Base-by-base conservation (phyloP, 1,140 invertebrate species). In the Thaumatotibia leucotreta region DNA sequence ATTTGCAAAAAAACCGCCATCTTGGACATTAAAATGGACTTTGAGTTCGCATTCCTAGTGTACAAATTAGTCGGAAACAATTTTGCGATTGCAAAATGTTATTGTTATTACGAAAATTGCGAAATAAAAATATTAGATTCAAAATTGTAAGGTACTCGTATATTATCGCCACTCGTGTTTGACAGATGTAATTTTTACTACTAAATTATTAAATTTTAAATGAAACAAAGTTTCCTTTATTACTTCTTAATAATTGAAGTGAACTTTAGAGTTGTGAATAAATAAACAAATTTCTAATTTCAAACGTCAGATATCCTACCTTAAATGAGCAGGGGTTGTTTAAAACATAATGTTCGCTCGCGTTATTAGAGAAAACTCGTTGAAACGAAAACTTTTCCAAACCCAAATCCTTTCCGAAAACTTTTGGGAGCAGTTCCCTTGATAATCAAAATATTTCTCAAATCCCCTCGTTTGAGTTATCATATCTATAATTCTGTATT, bases 391-490 rank as follows among this genome's bases (percentile, higher is more conserved):
- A 31, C 52, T 58, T 58, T 58, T 58, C 52, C 52, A 29, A 58
- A 58, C 52, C 52, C 52, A 58, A 58, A 58, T 58, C 52, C 52
- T 58, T 52, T 58, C 4, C 11, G 23, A n/a, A 14, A 58, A 58
- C 52, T 58, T 58, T 58, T 58, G 24, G 52, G 52, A 11, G 52
- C 27, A 6, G n/a, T 31, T 58, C 52, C 52, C 52, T 58, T 31
- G 52, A 58, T 58, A 58, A 58, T 58, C 52, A 29, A 58, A 58
- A 58, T 58, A 58, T 58, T 58, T 58, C 52, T 27, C 24, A 58
- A 58, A 58, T 58, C 52, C 52, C n/a, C 52, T 31, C 52, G 52
- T 58, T 58, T 58, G 27, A 58, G 52, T 24, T 54, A 54, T 54
- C 24, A 58, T 58, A 58, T 27, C n/a, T 29, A 5, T 58, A 58